Evolutionary conservation across 2,797 vertebrate species (phyloP).

Genomic region (Liparis tanakae): DNA sequence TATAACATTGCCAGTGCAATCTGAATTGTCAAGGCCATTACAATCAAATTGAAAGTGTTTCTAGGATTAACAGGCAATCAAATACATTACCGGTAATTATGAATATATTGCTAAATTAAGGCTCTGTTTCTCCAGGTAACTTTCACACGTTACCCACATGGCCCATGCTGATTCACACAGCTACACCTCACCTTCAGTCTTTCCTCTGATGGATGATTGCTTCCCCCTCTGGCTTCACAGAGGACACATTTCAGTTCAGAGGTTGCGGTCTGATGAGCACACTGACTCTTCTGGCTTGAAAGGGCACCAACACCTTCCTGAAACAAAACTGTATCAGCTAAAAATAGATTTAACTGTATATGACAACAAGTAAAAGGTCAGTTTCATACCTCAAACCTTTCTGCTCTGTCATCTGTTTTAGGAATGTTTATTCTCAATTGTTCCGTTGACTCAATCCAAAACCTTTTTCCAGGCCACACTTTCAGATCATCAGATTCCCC

Average conservation of each 20-base stretch:
- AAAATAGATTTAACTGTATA: slow-evolving; percentile 47
- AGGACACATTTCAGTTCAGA: slow-evolving; percentile 20
- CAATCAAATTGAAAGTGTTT: not conserved
- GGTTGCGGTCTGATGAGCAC: slow-evolving; percentile 5
- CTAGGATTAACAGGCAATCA: not conserved
- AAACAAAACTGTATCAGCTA: slow-evolving; percentile 30
- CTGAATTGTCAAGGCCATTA: slow-evolving; percentile 1
- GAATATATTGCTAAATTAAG: slow-evolving; percentile 10
- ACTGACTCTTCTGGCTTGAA: slow-evolving; percentile 15
- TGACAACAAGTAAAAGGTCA: slow-evolving; percentile 45
- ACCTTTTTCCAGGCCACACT: slow-evolving; percentile 59
- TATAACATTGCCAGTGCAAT: slow-evolving; percentile 37
- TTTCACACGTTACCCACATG: not conserved
- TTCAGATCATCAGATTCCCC: slow-evolving; percentile 44
- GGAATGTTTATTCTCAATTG: slow-evolving; percentile 47
- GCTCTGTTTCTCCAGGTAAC: not conserved
- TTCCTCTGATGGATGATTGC: slow-evolving; percentile 10
- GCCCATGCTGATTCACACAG: not conserved
- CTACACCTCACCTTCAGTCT: slow-evolving; percentile 14
- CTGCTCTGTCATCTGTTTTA: slow-evolving; percentile 63
- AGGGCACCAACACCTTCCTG: slow-evolving; percentile 27
- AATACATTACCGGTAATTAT: not conserved
- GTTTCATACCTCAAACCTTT: slow-evolving; percentile 32
- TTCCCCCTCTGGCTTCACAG: slow-evolving; percentile 14
- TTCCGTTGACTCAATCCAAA: slow-evolving; percentile 49